Evolutionary conservation across 1,140 invertebrate species (phyloP).

Genomic region (Leguminivora glycinivorella): DNA sequence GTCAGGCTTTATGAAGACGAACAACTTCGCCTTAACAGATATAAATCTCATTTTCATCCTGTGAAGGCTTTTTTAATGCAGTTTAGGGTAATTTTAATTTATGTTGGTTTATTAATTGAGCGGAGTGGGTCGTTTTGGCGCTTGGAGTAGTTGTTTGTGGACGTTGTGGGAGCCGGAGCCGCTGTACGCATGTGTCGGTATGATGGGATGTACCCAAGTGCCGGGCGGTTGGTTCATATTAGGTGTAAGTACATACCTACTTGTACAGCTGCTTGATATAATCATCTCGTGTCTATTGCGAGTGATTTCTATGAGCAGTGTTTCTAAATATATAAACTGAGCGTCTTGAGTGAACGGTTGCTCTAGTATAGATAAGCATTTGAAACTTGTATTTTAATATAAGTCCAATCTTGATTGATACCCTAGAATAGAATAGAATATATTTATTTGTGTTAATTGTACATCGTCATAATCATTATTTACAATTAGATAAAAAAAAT

Average conservation of each 20-base stretch:
- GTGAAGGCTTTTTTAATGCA: slow-evolving; percentile 53
- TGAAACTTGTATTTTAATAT: too few relatives aligned
- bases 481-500: too few relatives aligned
- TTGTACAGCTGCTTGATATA: too few relatives aligned
- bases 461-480: too few relatives aligned
- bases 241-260: too few relatives aligned
- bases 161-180: slow-evolving; percentile 31
- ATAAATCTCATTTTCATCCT: slow-evolving; percentile 70
- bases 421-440: too few relatives aligned
- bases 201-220: background rate
- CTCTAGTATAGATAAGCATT: too few relatives aligned
- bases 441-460: too few relatives aligned
- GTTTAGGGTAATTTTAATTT: slow-evolving; percentile 63
- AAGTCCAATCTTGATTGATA: too few relatives aligned
- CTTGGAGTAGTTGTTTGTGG: slow-evolving; percentile 33
- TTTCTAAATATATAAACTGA: too few relatives aligned
- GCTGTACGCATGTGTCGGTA: slow-evolving; percentile 34
- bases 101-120: slow-evolving; percentile 51
- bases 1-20: slow-evolving; percentile 73
- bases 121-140: slow-evolving; percentile 32
- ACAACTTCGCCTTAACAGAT: slow-evolving; percentile 72
- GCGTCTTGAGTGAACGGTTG: too few relatives aligned
- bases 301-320: background rate
- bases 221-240: background rate
- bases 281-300: background rate